These are phyloP conservation scores for Phthorimaea operculella DNA, from an alignment of 1,140 invertebrate genomes.

Conservation along the genomic window DNA sequence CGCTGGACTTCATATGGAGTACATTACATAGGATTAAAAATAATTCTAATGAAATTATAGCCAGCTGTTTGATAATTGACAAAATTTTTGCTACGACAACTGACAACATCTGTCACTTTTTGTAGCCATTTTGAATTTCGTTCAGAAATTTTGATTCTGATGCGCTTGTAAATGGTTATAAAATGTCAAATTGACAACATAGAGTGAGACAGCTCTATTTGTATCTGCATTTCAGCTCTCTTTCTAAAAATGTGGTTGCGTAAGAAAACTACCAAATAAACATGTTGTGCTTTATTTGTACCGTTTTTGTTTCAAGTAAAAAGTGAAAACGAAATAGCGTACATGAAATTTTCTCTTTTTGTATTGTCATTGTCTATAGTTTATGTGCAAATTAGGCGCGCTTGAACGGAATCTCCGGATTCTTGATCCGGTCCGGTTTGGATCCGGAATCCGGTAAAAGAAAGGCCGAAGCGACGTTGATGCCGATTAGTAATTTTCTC, in stretches of 20 bases:
- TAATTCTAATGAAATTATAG: neutral
- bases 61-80: slow-evolving; percentile 3
- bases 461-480: neutral
- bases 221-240: too few species aligned
- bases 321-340: too few species aligned
- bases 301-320: too few species aligned
- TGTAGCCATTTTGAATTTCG: slow-evolving; percentile 1
- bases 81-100: slow-evolving; percentile 4
- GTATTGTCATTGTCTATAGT: too few species aligned
- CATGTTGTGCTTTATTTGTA: too few species aligned
- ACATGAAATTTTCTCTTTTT: too few species aligned
- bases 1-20: neutral
- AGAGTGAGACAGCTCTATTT: too few species aligned
- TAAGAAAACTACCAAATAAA: too few species aligned
- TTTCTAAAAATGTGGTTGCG: too few species aligned
- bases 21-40: neutral
- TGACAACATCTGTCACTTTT: slow-evolving; percentile 3
- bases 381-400: neutral
- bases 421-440: neutral
- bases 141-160: neutral
- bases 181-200: too few species aligned
- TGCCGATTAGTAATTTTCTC: neutral
- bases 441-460: neutral
- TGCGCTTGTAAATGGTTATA: too few species aligned
- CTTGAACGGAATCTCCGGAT: neutral